These are phyloP conservation scores for Isurus oxyrinchus DNA, from an alignment of 2,113 vertebrate species.

Conservation along the genomic window DNA sequence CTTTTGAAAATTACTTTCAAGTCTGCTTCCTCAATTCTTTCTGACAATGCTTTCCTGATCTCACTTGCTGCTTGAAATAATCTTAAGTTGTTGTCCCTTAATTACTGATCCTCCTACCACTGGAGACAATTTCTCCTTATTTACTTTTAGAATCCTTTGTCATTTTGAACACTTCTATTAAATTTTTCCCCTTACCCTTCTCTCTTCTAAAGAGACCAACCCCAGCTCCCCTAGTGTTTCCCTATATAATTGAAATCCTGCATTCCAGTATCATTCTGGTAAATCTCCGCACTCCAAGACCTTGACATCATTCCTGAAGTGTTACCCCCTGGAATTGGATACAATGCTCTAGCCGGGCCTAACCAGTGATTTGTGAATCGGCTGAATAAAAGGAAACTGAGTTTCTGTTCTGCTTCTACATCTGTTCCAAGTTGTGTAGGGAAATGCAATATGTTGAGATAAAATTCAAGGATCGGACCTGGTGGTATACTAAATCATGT, in stretches of 20 bases:
- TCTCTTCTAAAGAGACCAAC: no score
- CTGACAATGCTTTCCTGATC: not conserved
- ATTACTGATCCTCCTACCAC: not conserved
- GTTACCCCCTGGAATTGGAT: not conserved
- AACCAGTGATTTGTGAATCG: not conserved
- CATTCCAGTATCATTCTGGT: not conserved
- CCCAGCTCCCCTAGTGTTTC: not conserved
- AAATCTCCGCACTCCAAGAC: not conserved
- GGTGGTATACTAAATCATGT: no score
- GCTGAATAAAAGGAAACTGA: not conserved
- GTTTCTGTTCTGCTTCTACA: not conserved
- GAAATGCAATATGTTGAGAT: not conserved
- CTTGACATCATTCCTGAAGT: not conserved
- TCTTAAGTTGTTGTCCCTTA: not conserved
- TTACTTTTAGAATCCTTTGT: no score
- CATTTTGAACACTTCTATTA: no score
- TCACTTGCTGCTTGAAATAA: not conserved
- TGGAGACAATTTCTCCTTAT: not conserved
- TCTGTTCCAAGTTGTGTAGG: no score
- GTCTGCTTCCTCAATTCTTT: not conserved
- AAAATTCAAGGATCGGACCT: not conserved
- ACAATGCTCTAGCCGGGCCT: not conserved
- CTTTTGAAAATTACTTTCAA: not conserved
- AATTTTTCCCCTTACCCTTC: no score
- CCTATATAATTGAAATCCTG: not conserved